Evolutionary conservation across 1,140 invertebrate species (phyloP).

Genomic region (Microvelia longipes): DNA sequence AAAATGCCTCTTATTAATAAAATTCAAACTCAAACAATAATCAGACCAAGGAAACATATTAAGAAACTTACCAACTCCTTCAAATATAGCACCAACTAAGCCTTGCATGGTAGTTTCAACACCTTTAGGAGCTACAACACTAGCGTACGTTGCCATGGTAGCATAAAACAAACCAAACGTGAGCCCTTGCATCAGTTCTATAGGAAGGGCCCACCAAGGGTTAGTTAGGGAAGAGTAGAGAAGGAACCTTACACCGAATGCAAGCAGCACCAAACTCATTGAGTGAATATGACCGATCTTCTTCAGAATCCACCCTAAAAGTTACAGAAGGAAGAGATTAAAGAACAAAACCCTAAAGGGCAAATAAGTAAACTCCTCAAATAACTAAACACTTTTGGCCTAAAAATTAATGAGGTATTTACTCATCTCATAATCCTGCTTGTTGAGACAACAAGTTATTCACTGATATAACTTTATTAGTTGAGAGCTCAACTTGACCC

Average conservation of each 20-base stretch:
- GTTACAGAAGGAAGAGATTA: too few species aligned
- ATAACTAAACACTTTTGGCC: not conserved
- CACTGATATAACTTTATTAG: too few species aligned
- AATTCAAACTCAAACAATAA: too few species aligned
- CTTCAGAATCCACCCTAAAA: conserved; percentile 61
- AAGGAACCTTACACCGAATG: conserved; percentile 58
- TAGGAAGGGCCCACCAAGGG: conserved; percentile 65
- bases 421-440: not conserved
- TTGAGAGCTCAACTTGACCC: too few species aligned
- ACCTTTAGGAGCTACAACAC: conserved; percentile 65
- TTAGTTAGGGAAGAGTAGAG: conserved; percentile 64
- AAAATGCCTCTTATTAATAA: too few species aligned
- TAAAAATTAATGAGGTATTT: too few species aligned
- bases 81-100: conserved; percentile 67
- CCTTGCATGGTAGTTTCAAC: conserved; percentile 74
- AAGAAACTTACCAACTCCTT: conserved; percentile 59
- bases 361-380: too few species aligned
- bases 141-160: conserved; percentile 76
- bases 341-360: too few species aligned
- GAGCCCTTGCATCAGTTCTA: conserved; percentile 73
- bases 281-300: conserved; percentile 66
- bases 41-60: too few species aligned
- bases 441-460: too few species aligned
- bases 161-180: conserved; percentile 80
- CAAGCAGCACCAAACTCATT: conserved; percentile 65